Base-by-base conservation (phyloP, 30 jellyfish, hydroid and myxozoan species). In the Calvadosia cruxmelitensis region DNA sequence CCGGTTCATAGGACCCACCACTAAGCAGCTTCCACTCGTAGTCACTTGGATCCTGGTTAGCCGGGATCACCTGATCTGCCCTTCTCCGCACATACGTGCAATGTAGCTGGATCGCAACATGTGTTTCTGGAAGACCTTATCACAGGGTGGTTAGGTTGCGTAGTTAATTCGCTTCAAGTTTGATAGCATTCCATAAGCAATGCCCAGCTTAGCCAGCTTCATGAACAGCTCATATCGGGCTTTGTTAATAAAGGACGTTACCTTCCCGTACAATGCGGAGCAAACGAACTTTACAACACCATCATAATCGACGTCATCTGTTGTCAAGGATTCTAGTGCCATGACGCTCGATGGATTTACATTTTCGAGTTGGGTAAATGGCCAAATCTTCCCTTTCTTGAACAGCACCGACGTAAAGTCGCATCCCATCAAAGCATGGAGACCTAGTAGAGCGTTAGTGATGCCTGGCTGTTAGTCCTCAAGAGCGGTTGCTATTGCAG, bases 51-150 rank as follows among this genome's bases (percentile, higher is more conserved):
- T 42, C 57, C 57, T 42, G 10, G 57, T 42, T 20, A 5, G 10
- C 57, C 10, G 57, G 57, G 57, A 20, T 42, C 10, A 20, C 15
- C 20, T 42, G 57, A 42, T 42, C 57, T 5, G 10, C 10, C 10
- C 57, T 49, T 49, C 74, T 48, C 73, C 80, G n/a, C n/a, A 70
- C 80, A 70, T 68, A n/a, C 76, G 49, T 70, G 80, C 80, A 49
- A 53, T 75, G 33, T 32, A 72, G 75, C 31, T 53, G 24, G 82
- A 69, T 72, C 82, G 34, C 57, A 57, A 23, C 33, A 51, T 42
- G 52, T 31, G 82, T 75, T 69, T 52, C 33, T n/a, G 67, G n/a
- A 2, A 57, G 52, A 65, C 29, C 49, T 49, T 29, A 25, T 2
- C 15, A 0, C 61, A 70, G 30, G 62, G 31, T 3, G 80, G 62